Evolutionary conservation across 1,140 invertebrate species (phyloP), one percentile per base, ranked within the genome.

Genomic region (Leptopilina clavipes): DNA sequence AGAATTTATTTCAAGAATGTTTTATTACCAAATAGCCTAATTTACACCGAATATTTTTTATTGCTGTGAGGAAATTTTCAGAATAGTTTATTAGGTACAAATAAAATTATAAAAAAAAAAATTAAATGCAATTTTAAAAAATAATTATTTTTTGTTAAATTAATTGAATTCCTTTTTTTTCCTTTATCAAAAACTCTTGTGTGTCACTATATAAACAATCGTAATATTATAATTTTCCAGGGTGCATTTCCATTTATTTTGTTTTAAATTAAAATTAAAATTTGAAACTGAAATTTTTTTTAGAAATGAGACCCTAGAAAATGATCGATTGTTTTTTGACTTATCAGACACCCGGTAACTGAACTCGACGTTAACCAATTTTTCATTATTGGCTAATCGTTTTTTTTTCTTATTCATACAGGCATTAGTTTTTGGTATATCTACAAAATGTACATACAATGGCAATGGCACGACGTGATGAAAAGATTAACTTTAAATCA

Each of bases 361-460:
- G 44, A 45, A 22, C 70, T 71, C 40, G 17, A 44, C 25, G 45
- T 71, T 31, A 40, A 45, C 52, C n/a, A 37, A 44, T 22, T 71
- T 45, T 71, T 40, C 22, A 37, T 54, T 70, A 75, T 70, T 70
- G 25, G 37, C 70, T 40, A 71, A 52, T 71, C 48, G 70, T 45
- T 45, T 17, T 75, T 56, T 74, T 74, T 43, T 74, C n/a, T 59
- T 52, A 56, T 44, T 70, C 37, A 31, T 70, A 70, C 74, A n/a
- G n/a, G n/a, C n/a, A n/a, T n/a, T n/a, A n/a, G n/a, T 45, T 75
- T 31, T 70, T 44, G 17, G 11, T 71, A 71, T 75, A 75, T 75
- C 74, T 75, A 75, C 74, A 75, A 71, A 75, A 75, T 75, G 65
- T 75, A 75, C 74, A 75, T 71, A 75, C 54, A 75, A 75, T 75